Evolutionary conservation across 2,888 invertebrate species (phyloP).

Genomic region (Marronus borbonicus): DNA sequence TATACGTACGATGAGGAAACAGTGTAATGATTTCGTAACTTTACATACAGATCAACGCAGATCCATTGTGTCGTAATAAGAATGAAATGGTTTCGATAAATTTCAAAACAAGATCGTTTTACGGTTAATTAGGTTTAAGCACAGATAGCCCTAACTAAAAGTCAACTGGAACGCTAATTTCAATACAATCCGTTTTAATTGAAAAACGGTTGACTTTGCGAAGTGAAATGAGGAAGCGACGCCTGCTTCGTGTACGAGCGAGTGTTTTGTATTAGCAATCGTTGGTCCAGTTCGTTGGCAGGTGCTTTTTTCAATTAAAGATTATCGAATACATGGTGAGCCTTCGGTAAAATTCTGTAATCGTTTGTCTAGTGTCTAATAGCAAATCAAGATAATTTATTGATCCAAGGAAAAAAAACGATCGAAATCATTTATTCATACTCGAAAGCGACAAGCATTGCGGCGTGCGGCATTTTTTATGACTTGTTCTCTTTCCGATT

Average conservation of each 20-base stretch:
- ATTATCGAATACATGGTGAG: constrained; percentile 16
- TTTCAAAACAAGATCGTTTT: too few relatives aligned
- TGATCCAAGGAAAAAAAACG: neutral
- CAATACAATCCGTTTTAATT: constrained; percentile 14
- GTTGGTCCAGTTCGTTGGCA: constrained; percentile 6
- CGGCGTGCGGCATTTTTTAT: neutral
- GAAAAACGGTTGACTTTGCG: constrained; percentile 14
- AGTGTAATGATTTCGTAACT: too few relatives aligned
- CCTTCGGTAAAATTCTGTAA: constrained; percentile 14
- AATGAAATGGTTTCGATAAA: too few relatives aligned
- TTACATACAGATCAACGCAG: too few relatives aligned
- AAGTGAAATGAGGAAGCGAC: constrained; percentile 36
- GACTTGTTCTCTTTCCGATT: neutral
- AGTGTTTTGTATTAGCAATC: constrained; percentile 17
- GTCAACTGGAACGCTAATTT: constrained; percentile 14
- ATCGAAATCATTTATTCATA: neutral
- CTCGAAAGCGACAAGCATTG: constrained; percentile 2
- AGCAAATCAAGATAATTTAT: neutral
- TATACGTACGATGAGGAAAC: too few relatives aligned
- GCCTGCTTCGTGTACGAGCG: neutral
- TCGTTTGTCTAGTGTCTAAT: neutral
- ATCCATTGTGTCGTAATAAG: too few relatives aligned
- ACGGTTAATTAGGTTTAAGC: neutral
- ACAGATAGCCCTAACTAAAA: neutral
- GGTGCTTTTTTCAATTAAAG: constrained; percentile 14